Conservation (phyloP, 2,797 vertebrate species). For the Hypotaenidia okinawae region DNA sequence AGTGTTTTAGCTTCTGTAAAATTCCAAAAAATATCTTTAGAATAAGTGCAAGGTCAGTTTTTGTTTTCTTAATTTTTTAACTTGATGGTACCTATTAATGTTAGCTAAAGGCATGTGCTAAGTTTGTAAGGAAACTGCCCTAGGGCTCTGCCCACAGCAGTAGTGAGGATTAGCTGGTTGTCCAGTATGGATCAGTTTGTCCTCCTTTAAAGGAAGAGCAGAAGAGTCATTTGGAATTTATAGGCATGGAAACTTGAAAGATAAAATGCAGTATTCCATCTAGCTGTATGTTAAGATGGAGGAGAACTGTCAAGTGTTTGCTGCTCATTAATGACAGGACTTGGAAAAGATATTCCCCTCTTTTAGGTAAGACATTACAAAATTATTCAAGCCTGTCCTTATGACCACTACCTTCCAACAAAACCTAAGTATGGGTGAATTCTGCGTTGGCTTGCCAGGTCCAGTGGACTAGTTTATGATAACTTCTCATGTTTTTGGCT, state of each 20-base stretch:
- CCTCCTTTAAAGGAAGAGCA: constrained; percentile 15
- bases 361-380: background rate
- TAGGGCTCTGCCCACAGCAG: background rate
- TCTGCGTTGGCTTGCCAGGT: background rate
- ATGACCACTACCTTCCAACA: background rate
- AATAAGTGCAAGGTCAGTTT: background rate
- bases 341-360: background rate
- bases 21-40: background rate
- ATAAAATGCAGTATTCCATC: background rate
- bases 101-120: background rate
- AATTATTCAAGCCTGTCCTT: background rate
- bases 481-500: background rate
- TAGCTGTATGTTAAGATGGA: background rate
- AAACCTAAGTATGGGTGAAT: background rate
- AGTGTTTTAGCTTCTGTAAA: background rate
- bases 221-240: background rate
- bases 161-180: constrained; percentile 3
- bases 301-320: background rate
- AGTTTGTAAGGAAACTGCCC: background rate
- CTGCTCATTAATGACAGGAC: background rate
- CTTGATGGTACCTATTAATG: background rate
- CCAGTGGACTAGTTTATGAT: background rate
- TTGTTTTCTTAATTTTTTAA: background rate
- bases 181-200: constrained; percentile 21
- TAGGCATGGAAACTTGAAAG: background rate